Evolutionary conservation across 35 echinoderm and acorn worm species (phyloP), one percentile per base, ranked within the genome.

Genomic region (Ophiothrix spiculata): DNA sequence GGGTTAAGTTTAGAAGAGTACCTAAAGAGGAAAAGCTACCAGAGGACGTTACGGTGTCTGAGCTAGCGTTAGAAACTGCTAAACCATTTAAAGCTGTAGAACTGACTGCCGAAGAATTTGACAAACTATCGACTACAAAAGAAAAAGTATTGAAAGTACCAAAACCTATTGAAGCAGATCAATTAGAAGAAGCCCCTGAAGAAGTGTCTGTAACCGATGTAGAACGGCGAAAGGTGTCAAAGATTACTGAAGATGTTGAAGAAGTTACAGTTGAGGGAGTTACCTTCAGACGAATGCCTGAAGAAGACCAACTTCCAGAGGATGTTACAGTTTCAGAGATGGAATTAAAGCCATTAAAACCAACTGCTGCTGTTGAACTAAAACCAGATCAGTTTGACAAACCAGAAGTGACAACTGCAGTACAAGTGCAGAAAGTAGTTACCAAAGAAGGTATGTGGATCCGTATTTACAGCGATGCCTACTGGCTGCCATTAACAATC

Each of bases 201-300:
- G 60, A 69, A 69, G 23, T 69, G 2, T 69, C 60, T 69, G 60
- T 69, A 2, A 69, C 60, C 4, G 25, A 69, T 25, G 1, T 69
- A 15, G 60, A 69, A 2, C 60, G 60, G 1, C 4, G 25, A 25
- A 6, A 69, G 60, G 60, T 69, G 23, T 69, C 60, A 2, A 69
- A 69, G 23, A 28, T 69, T 36, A 56, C 33, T 35, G 81, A 83
- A 33, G 64, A 83, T 23, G 46, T 60, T 64, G 81, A 83, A 56
- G 81, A 83, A 35, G 45, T 83, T 32, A 49, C 81, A 17, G 3
- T 64, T 35, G 81, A 31, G 36, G 86, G 82, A 34, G 88, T 88
- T 45, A 85, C 84, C 21, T 23, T 38, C 31, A 86, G 88, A 75
- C 35, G 86, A 86, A 76, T 83, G 75, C 40, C 60, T 69, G 29